Conservation (phyloP, 2,797 vertebrate genomes). For the Champsocephalus gunnari region DNA sequence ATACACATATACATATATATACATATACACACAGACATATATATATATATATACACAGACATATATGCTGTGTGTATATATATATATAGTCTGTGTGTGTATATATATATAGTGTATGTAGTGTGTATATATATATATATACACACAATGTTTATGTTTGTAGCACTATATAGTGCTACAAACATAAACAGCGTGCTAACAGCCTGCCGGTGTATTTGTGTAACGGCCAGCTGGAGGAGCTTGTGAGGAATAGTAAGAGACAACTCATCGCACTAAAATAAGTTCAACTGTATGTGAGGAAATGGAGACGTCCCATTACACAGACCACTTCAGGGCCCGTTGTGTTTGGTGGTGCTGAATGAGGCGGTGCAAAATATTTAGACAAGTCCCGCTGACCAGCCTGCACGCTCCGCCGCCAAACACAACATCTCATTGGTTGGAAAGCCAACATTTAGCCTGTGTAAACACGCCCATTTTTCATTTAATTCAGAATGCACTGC, state of each 20-base stretch:
- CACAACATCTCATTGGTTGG: conserved; percentile 23
- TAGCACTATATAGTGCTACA: too few species aligned
- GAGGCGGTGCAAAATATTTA: conserved; percentile 12
- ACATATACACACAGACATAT: too few species aligned
- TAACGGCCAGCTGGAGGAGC: conserved; percentile 4
- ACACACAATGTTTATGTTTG: too few species aligned
- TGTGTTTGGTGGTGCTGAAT: conserved; percentile 19
- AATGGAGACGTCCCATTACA: conserved; percentile 1
- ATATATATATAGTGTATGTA: too few species aligned
- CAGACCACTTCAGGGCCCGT: conserved; percentile 5
- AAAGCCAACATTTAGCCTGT: conserved; percentile 20
- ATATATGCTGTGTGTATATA: too few species aligned
- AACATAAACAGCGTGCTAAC: neutral
- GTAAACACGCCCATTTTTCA: conserved; percentile 28
- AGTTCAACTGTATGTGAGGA: neutral
- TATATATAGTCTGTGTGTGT: too few species aligned
- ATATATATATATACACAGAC: too few species aligned
- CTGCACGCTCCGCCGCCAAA: conserved; percentile 24
- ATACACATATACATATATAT: too few species aligned
- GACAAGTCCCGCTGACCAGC: conserved; percentile 18
- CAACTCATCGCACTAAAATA: conserved; percentile 4
- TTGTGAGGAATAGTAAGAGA: conserved; percentile 1
- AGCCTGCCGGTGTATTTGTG: conserved; percentile 21
- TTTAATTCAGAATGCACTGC: conserved; percentile 27
- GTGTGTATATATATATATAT: too few species aligned